These are phyloP conservation scores for Caenorhabditis tropicalis DNA, from an alignment of 1,140 invertebrate genomes.

Conservation along the genomic window DNA sequence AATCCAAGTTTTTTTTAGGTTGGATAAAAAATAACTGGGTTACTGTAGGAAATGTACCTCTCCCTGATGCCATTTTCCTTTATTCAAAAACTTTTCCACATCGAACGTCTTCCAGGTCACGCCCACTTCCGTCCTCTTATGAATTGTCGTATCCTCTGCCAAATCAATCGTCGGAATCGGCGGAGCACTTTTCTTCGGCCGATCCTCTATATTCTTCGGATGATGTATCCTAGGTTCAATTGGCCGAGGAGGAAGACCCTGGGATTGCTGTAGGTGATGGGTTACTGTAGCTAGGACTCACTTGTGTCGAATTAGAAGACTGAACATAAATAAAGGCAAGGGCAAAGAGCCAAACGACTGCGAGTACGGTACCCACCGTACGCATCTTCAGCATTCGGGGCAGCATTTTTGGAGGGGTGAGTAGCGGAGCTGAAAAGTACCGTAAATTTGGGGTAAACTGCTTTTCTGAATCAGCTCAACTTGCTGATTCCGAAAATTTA, in stretches of 20 bases:
- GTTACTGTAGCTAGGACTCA: background rate
- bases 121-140: conserved; percentile 36
- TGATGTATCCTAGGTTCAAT: background rate
- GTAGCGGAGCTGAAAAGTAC: background rate
- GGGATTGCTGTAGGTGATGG: background rate
- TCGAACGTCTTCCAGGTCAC: conserved; percentile 65
- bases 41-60: too few species aligned
- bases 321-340: background rate
- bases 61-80: conserved; percentile 60
- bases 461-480: background rate
- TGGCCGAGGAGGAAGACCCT: background rate
- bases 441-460: background rate
- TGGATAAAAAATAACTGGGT: too few species aligned
- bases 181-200: background rate
- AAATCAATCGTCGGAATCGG: conserved; percentile 2
- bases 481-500: too few species aligned
- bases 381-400: conserved; percentile 8
- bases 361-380: conserved; percentile 4
- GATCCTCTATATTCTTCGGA: background rate
- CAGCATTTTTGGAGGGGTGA: background rate
- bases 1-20: too few species aligned
- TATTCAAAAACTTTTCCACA: conserved; percentile 60
- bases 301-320: background rate
- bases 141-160: conserved; percentile 53
- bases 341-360: background rate